Evolutionary conservation across 2,888 invertebrate genomes (phyloP).

Genomic region (Scotopteryx bipunctaria): DNA sequence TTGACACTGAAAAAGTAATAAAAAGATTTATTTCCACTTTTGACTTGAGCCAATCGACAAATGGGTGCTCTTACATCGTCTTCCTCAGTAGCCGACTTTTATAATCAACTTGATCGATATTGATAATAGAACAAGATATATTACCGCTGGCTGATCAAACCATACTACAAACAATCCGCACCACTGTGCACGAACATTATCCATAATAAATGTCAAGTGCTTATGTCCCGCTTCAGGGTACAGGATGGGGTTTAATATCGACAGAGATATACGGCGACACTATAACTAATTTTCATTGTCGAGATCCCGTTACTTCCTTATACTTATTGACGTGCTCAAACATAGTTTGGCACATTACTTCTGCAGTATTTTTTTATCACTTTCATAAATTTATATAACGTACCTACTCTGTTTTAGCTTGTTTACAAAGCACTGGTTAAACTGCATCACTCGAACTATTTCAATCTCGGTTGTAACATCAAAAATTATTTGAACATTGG

Average conservation of each 20-base stretch:
- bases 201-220: conserved; percentile 42
- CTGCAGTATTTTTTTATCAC: conserved; percentile 6
- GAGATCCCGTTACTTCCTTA: conserved; percentile 24
- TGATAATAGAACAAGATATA: conserved; percentile 39
- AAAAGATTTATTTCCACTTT: not conserved
- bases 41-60: too few relatives aligned
- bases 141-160: conserved; percentile 58
- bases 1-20: not conserved
- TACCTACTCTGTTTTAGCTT: conserved; percentile 16
- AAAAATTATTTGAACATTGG: conserved; percentile 35
- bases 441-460: conserved; percentile 31
- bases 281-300: conserved; percentile 35
- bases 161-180: conserved; percentile 55
- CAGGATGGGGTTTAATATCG: conserved; percentile 40
- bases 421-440: conserved; percentile 22
- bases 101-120: not conserved
- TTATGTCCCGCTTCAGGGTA: conserved; percentile 38
- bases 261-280: conserved; percentile 38
- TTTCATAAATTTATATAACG: conserved; percentile 12
- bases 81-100: too few relatives aligned
- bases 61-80: too few relatives aligned
- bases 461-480: conserved; percentile 20
- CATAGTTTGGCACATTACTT: conserved; percentile 9
- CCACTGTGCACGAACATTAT: conserved; percentile 46
- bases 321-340: conserved; percentile 30